Evolutionary conservation across 1,140 invertebrate genomes (phyloP), one percentile per base, ranked within the genome.

Genomic region (Hermatobates lingyangjiaoensis): DNA sequence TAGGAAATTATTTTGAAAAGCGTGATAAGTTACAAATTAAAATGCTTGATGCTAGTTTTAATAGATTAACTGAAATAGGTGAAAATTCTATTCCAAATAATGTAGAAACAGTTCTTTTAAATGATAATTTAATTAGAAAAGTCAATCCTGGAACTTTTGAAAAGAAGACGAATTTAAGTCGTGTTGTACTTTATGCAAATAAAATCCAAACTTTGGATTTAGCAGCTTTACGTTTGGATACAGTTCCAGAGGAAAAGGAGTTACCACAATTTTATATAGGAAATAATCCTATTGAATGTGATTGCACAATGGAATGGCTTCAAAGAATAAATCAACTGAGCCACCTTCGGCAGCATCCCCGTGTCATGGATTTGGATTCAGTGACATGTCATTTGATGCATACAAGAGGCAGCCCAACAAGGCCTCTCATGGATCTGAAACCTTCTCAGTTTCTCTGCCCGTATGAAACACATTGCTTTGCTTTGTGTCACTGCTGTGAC

Each of bases 281-380:
- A 34, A 74, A 77, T 56, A 88, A 88, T 68, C 81, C 83, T 15
- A 81, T 87, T 63, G 70, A 80, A 57, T 87, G 84, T 66, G 81
- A 87, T 62, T 87, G 84, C 66, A 76, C 74, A 50, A 84, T 87
- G 82, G 83, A 87, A 66, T 88, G 83, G 83, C 68, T 90, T 60
- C 76, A 81, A 54, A 70, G 79, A 55, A 79, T 85, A 59, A 84
- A 83, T 69, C 75, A 79, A 62, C 68, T 79, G 57, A 66, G 68
- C 62, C 79, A 66, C 66, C 80, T 61, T 68, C 71, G 65, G 15
- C 63, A 64, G 25, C 64, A 67, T 54, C 69, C 70, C 0, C 56
- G 62, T 20, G 59, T 72, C 25, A 62, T 64, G 38, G 70, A 72
- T 58, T 52, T 69, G 26, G 63, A 69, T 27, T 54, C 60, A 5